Conservation (phyloP, 2,797 vertebrate genomes). For the Chelmon rostratus region DNA sequence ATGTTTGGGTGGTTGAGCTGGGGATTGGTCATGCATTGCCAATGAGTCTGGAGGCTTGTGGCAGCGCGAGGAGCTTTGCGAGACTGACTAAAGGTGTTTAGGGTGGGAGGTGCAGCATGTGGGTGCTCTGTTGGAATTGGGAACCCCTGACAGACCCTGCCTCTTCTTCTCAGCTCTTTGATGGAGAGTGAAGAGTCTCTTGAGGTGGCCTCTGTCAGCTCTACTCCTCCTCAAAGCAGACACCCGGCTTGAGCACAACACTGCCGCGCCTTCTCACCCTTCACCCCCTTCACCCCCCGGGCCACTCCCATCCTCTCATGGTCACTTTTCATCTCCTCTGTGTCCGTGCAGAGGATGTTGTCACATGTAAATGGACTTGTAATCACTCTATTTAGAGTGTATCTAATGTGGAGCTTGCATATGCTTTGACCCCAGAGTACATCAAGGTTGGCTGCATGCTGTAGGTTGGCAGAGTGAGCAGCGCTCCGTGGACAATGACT, state of each 20-base stretch:
- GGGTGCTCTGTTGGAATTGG: conserved; percentile 81
- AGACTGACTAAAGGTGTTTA: conserved; percentile 85
- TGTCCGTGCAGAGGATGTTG: conserved; percentile 50
- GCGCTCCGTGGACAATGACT: conserved; percentile 63
- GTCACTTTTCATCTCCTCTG: conserved; percentile 79
- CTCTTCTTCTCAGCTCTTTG: conserved; percentile 87
- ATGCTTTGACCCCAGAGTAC: conserved; percentile 59
- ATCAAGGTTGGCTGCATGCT: conserved; percentile 50
- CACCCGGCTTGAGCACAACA: conserved; percentile 71
- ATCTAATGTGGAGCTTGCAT: conserved; percentile 61
- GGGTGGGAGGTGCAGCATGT: conserved; percentile 81
- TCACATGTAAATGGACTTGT: conserved; percentile 72
- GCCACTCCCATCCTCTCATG: conserved; percentile 80
- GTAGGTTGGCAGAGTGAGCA: conserved; percentile 40
- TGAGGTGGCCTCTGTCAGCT: conserved; percentile 89
- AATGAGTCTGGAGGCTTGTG: conserved; percentile 84
- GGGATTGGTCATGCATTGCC: conserved; percentile 85
- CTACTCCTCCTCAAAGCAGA: conserved; percentile 83
- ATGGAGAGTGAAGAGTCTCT: conserved; percentile 87
- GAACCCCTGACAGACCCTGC: conserved; percentile 88
- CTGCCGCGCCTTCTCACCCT: conserved; percentile 79
- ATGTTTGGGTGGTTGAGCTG: conserved; percentile 79
- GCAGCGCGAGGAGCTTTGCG: conserved; percentile 72
- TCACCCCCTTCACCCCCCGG: conserved; percentile 79
- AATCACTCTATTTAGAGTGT: conserved; percentile 68